These are phyloP conservation scores for Pammene aurita DNA, from an alignment of 2,888 invertebrate genomes.

Conservation along the genomic window DNA sequence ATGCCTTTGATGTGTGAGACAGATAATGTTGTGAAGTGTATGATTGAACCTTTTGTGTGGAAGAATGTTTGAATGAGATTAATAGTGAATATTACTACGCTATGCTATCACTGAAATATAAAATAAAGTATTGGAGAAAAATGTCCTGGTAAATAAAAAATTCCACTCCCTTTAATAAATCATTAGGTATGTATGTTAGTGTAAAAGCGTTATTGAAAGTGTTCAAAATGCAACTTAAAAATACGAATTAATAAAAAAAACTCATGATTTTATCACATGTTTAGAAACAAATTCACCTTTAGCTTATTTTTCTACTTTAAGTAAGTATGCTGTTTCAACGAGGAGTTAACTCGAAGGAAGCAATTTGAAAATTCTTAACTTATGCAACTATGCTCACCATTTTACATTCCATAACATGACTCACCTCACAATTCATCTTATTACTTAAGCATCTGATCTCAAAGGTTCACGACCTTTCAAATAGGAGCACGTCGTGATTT, in stretches of 20 bases:
- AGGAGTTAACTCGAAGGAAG: conserved; percentile 1
- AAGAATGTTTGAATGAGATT: conserved; percentile 37
- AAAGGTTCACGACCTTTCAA: conserved; percentile 59
- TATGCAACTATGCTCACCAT: conserved; percentile 17
- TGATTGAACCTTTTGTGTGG: conserved; percentile 35
- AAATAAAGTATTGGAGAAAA: conserved; percentile 45
- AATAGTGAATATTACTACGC: conserved; percentile 45
- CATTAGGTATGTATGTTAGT: too few species aligned
- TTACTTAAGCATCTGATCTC: conserved; percentile 56
- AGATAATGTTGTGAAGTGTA: conserved; percentile 41
- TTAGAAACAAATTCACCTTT: neutral
- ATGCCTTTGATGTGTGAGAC: conserved; percentile 63
- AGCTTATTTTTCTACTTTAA: neutral
- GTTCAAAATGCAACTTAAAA: too few species aligned
- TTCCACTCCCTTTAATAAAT: too few species aligned
- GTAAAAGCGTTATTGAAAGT: too few species aligned
- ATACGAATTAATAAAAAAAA: too few species aligned
- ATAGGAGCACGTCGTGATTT: conserved; percentile 54
- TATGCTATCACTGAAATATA: conserved; percentile 47
- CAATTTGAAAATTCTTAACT: conserved; percentile 17
- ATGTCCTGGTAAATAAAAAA: too few species aligned
- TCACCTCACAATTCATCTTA: conserved; percentile 63
- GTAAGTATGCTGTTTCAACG: neutral
- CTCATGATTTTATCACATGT: too few species aligned
- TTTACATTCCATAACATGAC: conserved; percentile 55